Evolutionary conservation across 1,140 invertebrate species (phyloP).

Genomic region (Chlorops oryzae): DNA sequence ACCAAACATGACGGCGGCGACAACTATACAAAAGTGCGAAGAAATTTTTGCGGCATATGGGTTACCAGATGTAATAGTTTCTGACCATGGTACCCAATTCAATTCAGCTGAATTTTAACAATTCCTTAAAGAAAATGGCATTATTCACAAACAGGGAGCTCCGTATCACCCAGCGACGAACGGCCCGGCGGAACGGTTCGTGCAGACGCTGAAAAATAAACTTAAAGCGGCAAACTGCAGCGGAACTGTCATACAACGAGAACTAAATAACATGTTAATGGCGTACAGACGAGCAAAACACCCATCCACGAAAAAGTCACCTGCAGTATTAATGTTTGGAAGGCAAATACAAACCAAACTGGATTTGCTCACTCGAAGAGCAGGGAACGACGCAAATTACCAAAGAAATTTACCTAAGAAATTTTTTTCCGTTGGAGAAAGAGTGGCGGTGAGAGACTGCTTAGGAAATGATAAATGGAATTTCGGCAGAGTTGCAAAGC

Average conservation of each 20-base stretch:
- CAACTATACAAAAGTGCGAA: slow-evolving; percentile 8
- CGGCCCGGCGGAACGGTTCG: slow-evolving; percentile 6
- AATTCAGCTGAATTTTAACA: slow-evolving; percentile 6
- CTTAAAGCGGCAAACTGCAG: slow-evolving; percentile 4
- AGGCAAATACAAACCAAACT: slow-evolving; percentile 6
- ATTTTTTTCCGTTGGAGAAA: background rate
- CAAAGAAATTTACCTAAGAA: background rate
- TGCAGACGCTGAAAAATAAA: too few species aligned
- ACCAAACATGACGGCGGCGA: slow-evolving; percentile 11
- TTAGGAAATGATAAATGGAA: slow-evolving; percentile 13
- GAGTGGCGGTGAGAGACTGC: slow-evolving; percentile 10
- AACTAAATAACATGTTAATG: slow-evolving; percentile 5
- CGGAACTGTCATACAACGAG: background rate
- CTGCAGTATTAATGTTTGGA: slow-evolving; percentile 9
- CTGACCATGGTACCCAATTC: slow-evolving; percentile 24
- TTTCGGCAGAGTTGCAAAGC: slow-evolving; percentile 12
- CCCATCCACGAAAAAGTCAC: slow-evolving; percentile 3
- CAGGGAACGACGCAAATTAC: background rate
- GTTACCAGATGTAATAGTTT: slow-evolving; percentile 7
- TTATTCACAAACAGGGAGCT: background rate
- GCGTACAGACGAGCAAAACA: slow-evolving; percentile 1
- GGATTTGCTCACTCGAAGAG: background rate
- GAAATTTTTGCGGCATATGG: slow-evolving; percentile 13
- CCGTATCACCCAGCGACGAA: slow-evolving; percentile 7
- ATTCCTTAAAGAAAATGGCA: background rate